Evolutionary conservation across 2,888 invertebrate genomes (phyloP).

Genomic region (Mallateleia sp.): DNA sequence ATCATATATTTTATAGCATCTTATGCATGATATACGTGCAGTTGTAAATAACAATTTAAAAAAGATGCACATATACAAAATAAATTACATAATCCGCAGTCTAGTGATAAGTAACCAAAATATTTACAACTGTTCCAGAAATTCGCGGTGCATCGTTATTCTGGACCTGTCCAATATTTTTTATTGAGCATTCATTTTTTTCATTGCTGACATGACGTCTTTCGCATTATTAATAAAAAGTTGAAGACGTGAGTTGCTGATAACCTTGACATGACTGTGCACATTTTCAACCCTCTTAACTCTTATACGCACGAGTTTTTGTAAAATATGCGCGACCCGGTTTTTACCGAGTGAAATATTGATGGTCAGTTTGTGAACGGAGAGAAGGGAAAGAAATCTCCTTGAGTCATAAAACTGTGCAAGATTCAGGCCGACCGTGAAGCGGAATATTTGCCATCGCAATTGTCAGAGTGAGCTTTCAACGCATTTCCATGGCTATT

Average conservation of each 20-base stretch:
- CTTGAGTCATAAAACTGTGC: constrained; percentile 21
- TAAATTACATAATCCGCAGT: too few relatives aligned
- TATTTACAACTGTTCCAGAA: too few relatives aligned
- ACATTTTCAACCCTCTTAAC: constrained; percentile 53
- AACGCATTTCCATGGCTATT: constrained; percentile 41
- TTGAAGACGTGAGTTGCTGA: constrained; percentile 22
- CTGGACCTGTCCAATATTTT: neutral
- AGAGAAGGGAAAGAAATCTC: constrained; percentile 12
- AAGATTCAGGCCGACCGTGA: constrained; percentile 42
- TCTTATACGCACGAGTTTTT: constrained; percentile 18
- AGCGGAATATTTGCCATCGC: constrained; percentile 37
- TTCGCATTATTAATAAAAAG: constrained; percentile 48
- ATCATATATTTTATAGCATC: too few relatives aligned
- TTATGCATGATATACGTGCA: too few relatives aligned
- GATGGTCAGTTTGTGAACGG: constrained; percentile 47
- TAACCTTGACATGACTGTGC: constrained; percentile 54
- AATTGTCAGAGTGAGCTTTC: constrained; percentile 57
- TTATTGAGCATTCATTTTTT: constrained; percentile 13
- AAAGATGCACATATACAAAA: too few relatives aligned
- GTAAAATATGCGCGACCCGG: constrained; percentile 35
- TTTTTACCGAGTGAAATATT: constrained; percentile 43
- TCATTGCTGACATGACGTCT: constrained; percentile 7
- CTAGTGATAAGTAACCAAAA: too few relatives aligned
- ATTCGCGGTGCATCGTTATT: neutral
- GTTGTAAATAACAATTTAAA: too few relatives aligned